These are phyloP conservation scores for Vipera latastei DNA, from an alignment of 2,797 vertebrate species.

Conservation along the genomic window DNA sequence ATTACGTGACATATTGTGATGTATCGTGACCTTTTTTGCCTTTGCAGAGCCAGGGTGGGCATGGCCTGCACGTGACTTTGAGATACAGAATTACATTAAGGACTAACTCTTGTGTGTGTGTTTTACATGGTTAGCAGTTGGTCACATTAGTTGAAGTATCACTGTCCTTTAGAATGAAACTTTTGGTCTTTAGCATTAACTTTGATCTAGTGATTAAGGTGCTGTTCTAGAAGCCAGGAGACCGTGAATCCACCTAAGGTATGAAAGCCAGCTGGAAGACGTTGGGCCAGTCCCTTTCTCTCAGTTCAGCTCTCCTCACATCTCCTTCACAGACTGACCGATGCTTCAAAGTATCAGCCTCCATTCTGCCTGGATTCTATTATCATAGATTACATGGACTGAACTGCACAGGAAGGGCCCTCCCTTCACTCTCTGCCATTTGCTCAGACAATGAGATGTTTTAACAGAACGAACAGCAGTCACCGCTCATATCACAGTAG, in stretches of 20 bases:
- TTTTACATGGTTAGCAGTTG: background rate
- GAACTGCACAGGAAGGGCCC: background rate
- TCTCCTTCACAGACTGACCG: background rate
- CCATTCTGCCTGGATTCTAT: fast-evolving
- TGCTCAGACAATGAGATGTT: background rate
- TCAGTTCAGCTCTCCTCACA: background rate
- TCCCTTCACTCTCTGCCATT: constrained; percentile 14
- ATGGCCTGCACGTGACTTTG: background rate
- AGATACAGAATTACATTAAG: background rate
- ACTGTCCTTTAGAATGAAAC: background rate
- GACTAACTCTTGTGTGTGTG: background rate
- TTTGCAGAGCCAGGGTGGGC: no score
- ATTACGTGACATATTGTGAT: no score
- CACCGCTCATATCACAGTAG: constrained; percentile 12
- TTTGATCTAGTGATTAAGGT: background rate
- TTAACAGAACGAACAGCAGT: constrained; percentile 38
- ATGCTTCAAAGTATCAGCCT: background rate
- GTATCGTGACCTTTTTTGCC: no score
- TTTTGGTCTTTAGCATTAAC: background rate
- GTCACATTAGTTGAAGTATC: background rate
- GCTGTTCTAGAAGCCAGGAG: background rate
- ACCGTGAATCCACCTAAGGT: background rate
- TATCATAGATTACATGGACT: fast-evolving
- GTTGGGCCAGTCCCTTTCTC: background rate
- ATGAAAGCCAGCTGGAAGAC: background rate